These are phyloP conservation scores for Microctenopoma steveboyesi DNA, from an alignment of 2,797 vertebrate genomes.

Conservation along the genomic window DNA sequence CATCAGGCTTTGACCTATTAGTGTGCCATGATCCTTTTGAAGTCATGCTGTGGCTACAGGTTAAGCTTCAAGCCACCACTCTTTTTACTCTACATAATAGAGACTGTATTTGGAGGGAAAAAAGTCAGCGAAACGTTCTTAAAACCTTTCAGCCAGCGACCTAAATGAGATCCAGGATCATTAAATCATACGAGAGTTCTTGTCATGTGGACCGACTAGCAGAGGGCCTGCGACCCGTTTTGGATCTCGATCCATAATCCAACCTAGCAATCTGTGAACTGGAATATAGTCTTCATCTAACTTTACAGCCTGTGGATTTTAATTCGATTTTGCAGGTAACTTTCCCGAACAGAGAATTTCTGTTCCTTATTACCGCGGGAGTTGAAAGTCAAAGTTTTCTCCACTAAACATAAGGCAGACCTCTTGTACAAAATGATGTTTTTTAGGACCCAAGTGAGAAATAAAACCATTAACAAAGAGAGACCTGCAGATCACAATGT, in stretches of 20 bases:
- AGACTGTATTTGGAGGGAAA: constrained; percentile 58
- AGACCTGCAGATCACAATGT: constrained; percentile 17
- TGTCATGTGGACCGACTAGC: constrained; percentile 70
- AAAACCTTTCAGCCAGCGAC: constrained; percentile 66
- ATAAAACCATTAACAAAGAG: constrained; percentile 33
- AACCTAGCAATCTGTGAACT: constrained; percentile 75
- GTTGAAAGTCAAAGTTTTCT: constrained; percentile 58
- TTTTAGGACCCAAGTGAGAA: constrained; percentile 34
- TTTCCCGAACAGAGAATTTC: constrained; percentile 58
- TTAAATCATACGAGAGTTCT: constrained; percentile 73
- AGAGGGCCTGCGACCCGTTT: constrained; percentile 72
- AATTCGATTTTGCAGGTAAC: constrained; percentile 64
- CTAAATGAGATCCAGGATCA: constrained; percentile 70
- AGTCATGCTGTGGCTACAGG: constrained; percentile 81
- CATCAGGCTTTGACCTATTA: constrained; percentile 85
- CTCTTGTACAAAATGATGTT: constrained; percentile 27
- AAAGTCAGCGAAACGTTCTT: constrained; percentile 49
- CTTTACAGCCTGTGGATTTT: constrained; percentile 72
- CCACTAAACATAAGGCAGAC: constrained; percentile 51
- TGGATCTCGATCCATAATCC: constrained; percentile 68
- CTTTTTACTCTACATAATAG: constrained; percentile 64
- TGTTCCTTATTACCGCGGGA: constrained; percentile 66
- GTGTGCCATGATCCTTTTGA: constrained; percentile 80
- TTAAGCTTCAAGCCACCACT: constrained; percentile 79
- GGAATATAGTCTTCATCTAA: constrained; percentile 76